These are phyloP conservation scores for Nibea coibor DNA, from an alignment of 2,113 vertebrate genomes.

Conservation along the genomic window DNA sequence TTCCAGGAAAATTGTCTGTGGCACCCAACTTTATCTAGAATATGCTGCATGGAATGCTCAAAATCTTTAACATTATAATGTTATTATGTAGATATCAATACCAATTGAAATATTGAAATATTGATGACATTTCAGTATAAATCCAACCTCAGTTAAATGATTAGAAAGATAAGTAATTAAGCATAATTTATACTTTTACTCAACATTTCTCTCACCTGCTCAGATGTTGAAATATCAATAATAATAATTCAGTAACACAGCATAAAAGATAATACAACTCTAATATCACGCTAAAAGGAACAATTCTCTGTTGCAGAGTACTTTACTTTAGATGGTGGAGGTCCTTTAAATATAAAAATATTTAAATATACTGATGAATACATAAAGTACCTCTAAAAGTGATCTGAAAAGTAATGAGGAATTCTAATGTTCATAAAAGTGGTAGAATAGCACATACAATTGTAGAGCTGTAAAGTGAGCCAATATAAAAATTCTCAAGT, in stretches of 20 bases:
- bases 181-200: too few relatives aligned
- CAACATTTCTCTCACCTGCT: too few relatives aligned
- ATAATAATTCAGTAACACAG: too few relatives aligned
- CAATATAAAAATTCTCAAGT: not conserved
- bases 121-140: too few relatives aligned
- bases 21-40: not conserved
- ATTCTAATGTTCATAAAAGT: not conserved
- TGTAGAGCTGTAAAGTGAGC: not conserved
- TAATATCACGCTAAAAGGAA: too few relatives aligned
- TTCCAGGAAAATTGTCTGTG: not conserved
- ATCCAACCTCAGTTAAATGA: too few relatives aligned
- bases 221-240: too few relatives aligned
- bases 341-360: not conserved
- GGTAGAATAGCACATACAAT: not conserved
- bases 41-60: not conserved
- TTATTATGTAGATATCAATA: too few relatives aligned
- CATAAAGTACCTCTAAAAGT: not conserved
- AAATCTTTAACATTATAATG: not conserved
- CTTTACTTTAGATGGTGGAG: not conserved
- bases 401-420: not conserved
- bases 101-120: too few relatives aligned
- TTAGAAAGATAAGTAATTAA: too few relatives aligned
- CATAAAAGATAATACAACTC: too few relatives aligned
- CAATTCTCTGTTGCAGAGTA: too few relatives aligned
- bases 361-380: not conserved